Evolutionary conservation across 2,888 invertebrate genomes (phyloP).

Genomic region (Polydrusus pterygomalis): DNA sequence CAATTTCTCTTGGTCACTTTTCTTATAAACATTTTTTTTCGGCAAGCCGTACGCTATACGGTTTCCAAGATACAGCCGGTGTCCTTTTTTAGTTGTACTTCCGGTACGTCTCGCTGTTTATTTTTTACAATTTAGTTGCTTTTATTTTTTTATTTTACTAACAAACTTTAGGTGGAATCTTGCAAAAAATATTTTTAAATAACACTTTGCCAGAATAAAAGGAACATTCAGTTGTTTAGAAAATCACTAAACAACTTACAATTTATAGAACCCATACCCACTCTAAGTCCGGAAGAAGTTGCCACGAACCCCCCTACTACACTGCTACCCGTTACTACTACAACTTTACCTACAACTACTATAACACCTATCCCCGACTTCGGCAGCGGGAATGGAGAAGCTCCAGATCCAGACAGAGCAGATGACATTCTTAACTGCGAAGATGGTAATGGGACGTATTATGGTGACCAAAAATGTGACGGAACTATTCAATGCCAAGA

Average conservation of each 20-base stretch:
- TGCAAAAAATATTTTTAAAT: neutral
- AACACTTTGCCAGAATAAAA: neutral
- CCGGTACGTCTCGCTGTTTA: neutral
- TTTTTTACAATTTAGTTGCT: too few species aligned
- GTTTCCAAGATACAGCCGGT: too few species aligned
- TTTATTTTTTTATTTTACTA: neutral
- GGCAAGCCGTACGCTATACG: too few species aligned
- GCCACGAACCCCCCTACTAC: conserved; percentile 35
- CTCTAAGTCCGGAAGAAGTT: conserved; percentile 1
- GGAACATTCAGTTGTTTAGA: conserved; percentile 5
- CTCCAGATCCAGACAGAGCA: conserved; percentile 66
- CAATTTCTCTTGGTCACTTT: too few species aligned
- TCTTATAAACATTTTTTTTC: too few species aligned
- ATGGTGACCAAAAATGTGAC: conserved; percentile 78
- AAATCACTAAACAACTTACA: neutral
- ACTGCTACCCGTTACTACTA: conserved; percentile 45
- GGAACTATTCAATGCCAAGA: conserved; percentile 78
- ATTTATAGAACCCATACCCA: conserved; percentile 19
- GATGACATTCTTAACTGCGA: conserved; percentile 74
- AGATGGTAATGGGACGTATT: conserved; percentile 75
- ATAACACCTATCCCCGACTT: conserved; percentile 35
- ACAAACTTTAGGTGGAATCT: conserved; percentile 1
- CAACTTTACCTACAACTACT: conserved; percentile 49
- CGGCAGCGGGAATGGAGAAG: conserved; percentile 58
- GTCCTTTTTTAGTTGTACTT: too few species aligned